Base-by-base conservation (phyloP, 2,888 invertebrate species). In the Helleia helle region DNA sequence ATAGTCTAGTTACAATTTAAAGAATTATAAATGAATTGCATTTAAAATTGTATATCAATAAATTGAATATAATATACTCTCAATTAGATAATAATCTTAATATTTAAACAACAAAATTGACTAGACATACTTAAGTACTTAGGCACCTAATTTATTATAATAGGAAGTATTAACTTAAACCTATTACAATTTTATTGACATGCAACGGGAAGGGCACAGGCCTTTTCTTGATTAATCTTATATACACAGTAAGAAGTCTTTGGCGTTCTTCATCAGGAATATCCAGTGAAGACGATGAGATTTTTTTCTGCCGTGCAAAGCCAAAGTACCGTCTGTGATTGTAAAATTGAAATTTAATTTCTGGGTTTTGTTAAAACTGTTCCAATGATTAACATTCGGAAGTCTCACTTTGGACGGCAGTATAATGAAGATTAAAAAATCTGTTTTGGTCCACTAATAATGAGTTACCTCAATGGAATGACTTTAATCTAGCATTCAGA, bases 91-190 rank as follows among this genome's bases (percentile, higher is more conserved):
- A 28, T 38, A 34, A 31, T 50, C 34, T 34, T 34, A 34, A 22
- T 34, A 17, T 17, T 18, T 18, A 34, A 51, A 42, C 39, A 44
- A 49, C 55, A 47, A 71, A 74, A 75, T 76, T 79, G 79, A 79
- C 77, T 79, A 79, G 76, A 75, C 62, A 55, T 42, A 25, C 30
- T 17, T 36, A 61, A 58, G 62, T 70, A 65, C 67, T 62, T 61
- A 68, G 56, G 55, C 59, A 62, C 52, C 64, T 67, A 60, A 57
- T n/a, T n/a, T n/a, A n/a, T n/a, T 22, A 18, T 24, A 29, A 22
- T 34, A 34, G 34, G 15, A 31, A 31, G 18, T 18, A 34, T 34
- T 15, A 31, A 31, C 22, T 11, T 22, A 30, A 17, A 11, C 11
- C 34, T 17, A 34, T 34, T 5, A 18, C 17, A 17, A n/a, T n/a